Evolutionary conservation across 2,797 vertebrate species (phyloP), one percentile per base, ranked within the genome.

Genomic region (Ispidina lecontei): DNA sequence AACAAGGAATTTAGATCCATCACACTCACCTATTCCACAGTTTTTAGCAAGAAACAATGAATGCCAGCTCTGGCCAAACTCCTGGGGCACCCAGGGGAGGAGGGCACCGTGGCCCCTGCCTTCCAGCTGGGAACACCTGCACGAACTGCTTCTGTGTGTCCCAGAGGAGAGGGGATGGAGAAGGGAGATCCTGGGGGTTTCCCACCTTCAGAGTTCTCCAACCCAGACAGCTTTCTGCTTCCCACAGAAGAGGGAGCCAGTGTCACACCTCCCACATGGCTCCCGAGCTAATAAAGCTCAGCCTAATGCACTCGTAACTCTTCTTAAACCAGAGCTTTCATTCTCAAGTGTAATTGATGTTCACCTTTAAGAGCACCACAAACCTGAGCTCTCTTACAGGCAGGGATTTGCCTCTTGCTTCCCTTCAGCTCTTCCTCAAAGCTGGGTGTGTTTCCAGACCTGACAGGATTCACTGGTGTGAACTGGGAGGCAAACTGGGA

Each of bases 231-330:
- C 58, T 94, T 49, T 19, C 41, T 31, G 55, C 67, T 95, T 97
- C 94, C 60, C 93, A 95, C 96, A 91, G 97, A 96, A 97, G 95
- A 95, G 92, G 97, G 97, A 97, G 97, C 96, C 89, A 94, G 91
- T 54, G 95, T 77, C 94, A 91, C 93, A 89, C 90, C 87, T 90
- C 94, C 94, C 90, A 51, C 84, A 19, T 1, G 37, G 80, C 90
- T 80, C 54, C 0, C 1, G 46, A 37, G 89, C 87, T 83, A 63
- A 86, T 93, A 95, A 94, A 95, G 86, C 71, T 46, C 26, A 4
- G 72, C 49, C 89, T 90, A 89, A 89, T 26, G 5, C 86, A 49
- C 76, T 72, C 93, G 92, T 89, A 88, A 84, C 89, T 58, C 89
- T 62, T 73, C 90, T 75, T 90, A 96, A 96, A 89, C 58, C 83